Conservation (phyloP, 2,113 vertebrate species). For the Ovis canadensis region DNA sequence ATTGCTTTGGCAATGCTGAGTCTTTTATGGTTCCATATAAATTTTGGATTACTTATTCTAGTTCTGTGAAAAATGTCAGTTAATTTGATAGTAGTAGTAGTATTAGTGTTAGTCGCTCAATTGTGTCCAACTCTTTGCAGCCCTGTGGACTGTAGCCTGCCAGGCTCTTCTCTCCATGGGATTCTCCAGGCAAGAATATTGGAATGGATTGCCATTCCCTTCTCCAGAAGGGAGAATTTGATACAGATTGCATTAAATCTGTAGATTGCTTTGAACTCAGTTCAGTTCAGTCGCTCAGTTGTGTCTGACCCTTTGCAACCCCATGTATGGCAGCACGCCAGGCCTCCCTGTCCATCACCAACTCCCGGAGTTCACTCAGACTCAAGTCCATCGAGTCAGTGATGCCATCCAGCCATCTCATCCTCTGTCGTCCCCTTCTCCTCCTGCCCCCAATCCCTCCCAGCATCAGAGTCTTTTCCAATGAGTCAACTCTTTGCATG, state of each 20-base stretch:
- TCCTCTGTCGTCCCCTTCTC: too few relatives aligned
- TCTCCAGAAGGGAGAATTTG: background rate
- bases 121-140: background rate
- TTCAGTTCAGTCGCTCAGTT: too few relatives aligned
- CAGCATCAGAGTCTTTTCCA: too few relatives aligned
- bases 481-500: too few relatives aligned
- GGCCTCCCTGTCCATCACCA: too few relatives aligned
- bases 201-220: background rate
- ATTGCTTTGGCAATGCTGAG: background rate
- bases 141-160: background rate
- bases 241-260: background rate
- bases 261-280: background rate
- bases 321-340: too few relatives aligned
- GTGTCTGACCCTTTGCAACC: accelerated
- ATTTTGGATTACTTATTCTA: background rate
- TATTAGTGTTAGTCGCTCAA: background rate
- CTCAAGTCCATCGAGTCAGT: too few relatives aligned
- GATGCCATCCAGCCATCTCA: too few relatives aligned
- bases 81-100: background rate
- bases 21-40: background rate
- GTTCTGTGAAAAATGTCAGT: background rate
- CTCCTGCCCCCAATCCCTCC: too few relatives aligned
- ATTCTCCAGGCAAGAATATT: background rate
- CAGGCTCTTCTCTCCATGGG: background rate
- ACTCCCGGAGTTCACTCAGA: too few relatives aligned